A percentile compares a stretch with the other conserved stretches of the same genome.
phyloP scores from a whole-genome alignment of 2,797 vertebrate species.

The Sebastes steindachneri region DNA sequence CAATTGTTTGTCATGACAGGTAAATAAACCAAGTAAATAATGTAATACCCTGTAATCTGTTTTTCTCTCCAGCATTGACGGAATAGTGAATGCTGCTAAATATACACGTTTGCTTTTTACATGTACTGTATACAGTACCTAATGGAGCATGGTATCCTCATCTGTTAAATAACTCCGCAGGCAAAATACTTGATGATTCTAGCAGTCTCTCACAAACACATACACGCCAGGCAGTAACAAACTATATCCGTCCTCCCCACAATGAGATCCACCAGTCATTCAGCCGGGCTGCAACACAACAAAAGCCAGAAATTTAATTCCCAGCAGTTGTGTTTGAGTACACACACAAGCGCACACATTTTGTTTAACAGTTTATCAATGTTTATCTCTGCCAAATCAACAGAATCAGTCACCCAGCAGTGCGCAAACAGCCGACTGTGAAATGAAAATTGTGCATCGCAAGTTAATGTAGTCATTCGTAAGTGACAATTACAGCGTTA shows the following conservation, averaged over 20 bases:
- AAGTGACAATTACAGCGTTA: constrained; percentile 39
- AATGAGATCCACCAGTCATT: not conserved
- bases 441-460: constrained; percentile 35
- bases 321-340: not conserved
- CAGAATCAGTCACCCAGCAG: constrained; percentile 41
- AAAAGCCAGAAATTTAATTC: constrained; percentile 7
- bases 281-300: not conserved
- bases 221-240: not conserved
- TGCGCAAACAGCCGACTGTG: constrained; percentile 12
- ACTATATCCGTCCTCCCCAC: not conserved
- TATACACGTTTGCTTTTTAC: not conserved
- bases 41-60: too few species aligned
- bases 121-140: not conserved
- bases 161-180: constrained; percentile 28
- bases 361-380: constrained; percentile 26
- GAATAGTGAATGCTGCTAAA: not conserved
- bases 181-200: constrained; percentile 1
- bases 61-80: not conserved
- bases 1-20: not conserved
- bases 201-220: not conserved
- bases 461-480: constrained; percentile 34
- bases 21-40: not conserved
- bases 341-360: not conserved
- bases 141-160: constrained; percentile 23
- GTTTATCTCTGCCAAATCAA: constrained; percentile 47